Conservation (phyloP, 2,888 invertebrate genomes). For the Dilophus febrilis region DNA sequence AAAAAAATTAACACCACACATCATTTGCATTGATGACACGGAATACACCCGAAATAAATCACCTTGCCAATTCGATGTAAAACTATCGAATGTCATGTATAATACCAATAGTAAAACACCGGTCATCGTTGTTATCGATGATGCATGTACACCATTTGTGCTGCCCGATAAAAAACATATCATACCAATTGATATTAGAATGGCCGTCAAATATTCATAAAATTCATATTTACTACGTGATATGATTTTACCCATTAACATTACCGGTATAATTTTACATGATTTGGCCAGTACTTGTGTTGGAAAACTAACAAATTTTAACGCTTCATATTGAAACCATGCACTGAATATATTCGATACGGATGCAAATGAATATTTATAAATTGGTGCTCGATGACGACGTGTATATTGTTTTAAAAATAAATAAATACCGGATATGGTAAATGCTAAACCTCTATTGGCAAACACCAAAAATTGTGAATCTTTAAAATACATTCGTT, state of each 20-base stretch:
- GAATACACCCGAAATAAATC: slow-evolving; percentile 66
- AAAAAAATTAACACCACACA: slow-evolving; percentile 91
- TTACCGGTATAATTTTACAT: slow-evolving; percentile 95
- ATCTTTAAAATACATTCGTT: slow-evolving; percentile 58
- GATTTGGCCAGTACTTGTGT: slow-evolving; percentile 94
- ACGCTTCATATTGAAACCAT: slow-evolving; percentile 99
- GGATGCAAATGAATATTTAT: slow-evolving; percentile 89
- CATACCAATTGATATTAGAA: slow-evolving; percentile 83
- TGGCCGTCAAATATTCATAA: slow-evolving; percentile 84
- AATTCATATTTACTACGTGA: slow-evolving; percentile 71
- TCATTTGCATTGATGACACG: slow-evolving; percentile 78
- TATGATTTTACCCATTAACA: slow-evolving; percentile 93
- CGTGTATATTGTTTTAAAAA: slow-evolving; percentile 31
- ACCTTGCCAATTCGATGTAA: slow-evolving; percentile 97
- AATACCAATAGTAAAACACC: slow-evolving; percentile 70
- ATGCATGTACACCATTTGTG: slow-evolving; percentile 34
- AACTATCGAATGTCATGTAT: slow-evolving; percentile 92
- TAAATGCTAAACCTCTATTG: slow-evolving; percentile 77
- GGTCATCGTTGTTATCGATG: slow-evolving; percentile 57
- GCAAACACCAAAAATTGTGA: slow-evolving; percentile 94
- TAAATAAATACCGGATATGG: slow-evolving; percentile 50
- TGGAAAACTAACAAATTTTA: slow-evolving; percentile 96
- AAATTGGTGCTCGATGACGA: slow-evolving; percentile 71
- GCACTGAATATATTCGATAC: slow-evolving; percentile 96
- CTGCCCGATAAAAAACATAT: slow-evolving; percentile 77